Evolutionary conservation across 2,797 vertebrate species (phyloP).

Genomic region (Neostethus bicornis): DNA sequence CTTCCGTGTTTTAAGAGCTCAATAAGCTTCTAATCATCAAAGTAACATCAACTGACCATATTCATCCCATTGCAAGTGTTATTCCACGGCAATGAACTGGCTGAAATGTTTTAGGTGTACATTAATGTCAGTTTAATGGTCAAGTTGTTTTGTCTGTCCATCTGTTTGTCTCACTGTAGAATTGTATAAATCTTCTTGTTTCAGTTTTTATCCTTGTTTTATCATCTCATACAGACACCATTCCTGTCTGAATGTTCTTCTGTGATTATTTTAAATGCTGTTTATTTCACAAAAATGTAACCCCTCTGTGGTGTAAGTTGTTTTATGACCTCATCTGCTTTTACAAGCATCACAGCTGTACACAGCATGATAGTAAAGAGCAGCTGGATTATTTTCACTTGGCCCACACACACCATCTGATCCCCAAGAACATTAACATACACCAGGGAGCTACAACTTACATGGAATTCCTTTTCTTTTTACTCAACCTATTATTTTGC

Average conservation of each 20-base stretch:
- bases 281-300: not conserved
- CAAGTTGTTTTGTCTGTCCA: conserved; percentile 30
- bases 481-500: conserved; percentile 29
- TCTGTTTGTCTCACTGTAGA: conserved; percentile 34
- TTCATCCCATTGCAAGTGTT: conserved; percentile 32
- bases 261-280: conserved; percentile 5
- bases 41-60: conserved; percentile 22
- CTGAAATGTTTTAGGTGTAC: conserved; percentile 48
- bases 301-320: not conserved
- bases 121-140: conserved; percentile 37
- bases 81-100: conserved; percentile 33
- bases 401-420: conserved; percentile 27
- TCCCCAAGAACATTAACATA: conserved; percentile 14
- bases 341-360: not conserved
- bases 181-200: conserved; percentile 23
- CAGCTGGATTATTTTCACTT: not conserved
- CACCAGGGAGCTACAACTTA: conserved; percentile 28
- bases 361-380: not conserved
- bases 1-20: conserved; percentile 7
- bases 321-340: not conserved
- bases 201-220: conserved; percentile 31
- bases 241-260: conserved; percentile 3
- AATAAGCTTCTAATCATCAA: conserved; percentile 11
- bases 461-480: conserved; percentile 36
- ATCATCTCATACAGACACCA: not conserved